phyloP scores from a whole-genome alignment of 2,797 vertebrate species.

The Mormyrus hasselquistii region DNA sequence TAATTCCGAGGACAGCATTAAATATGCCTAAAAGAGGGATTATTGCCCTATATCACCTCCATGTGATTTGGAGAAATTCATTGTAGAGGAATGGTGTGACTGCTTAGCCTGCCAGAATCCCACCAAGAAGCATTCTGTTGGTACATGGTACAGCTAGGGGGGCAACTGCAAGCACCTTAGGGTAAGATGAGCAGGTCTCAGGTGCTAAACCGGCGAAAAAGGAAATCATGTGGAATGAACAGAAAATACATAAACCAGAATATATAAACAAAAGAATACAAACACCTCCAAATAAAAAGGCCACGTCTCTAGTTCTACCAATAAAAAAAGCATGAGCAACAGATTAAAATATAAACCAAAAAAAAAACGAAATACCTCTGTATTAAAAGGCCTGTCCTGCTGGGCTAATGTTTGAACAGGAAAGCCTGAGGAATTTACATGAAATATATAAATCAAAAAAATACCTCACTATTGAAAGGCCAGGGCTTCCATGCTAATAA shows the following conservation, averaged over 20 bases:
- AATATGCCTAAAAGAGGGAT: slow-evolving; percentile 13
- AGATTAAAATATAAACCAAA: neutral
- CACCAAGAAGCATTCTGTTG: slow-evolving; percentile 15
- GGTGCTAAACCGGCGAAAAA: neutral
- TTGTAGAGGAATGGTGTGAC: slow-evolving; percentile 1
- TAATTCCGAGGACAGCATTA: slow-evolving; percentile 2
- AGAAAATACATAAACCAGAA: neutral
- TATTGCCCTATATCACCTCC: slow-evolving; percentile 15
- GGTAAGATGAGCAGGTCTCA: neutral
- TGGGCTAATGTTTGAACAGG: neutral
- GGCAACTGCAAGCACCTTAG: neutral
- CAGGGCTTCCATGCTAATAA: neutral
- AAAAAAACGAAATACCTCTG: neutral
- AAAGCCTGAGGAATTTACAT: neutral
- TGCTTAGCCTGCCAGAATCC: neutral
- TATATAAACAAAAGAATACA: neutral
- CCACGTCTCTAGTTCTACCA: neutral
- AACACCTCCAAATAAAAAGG: neutral
- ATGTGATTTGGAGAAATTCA: neutral
- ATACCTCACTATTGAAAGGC: neutral
- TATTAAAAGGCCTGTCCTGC: neutral
- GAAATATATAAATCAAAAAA: neutral
- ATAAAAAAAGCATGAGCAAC: neutral
- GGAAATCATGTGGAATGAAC: neutral
- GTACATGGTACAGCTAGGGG: neutral